Evolutionary conservation across 2,113 vertebrate genomes (phyloP), one percentile per base, ranked within the genome.

Genomic region (Tor tambroides): DNA sequence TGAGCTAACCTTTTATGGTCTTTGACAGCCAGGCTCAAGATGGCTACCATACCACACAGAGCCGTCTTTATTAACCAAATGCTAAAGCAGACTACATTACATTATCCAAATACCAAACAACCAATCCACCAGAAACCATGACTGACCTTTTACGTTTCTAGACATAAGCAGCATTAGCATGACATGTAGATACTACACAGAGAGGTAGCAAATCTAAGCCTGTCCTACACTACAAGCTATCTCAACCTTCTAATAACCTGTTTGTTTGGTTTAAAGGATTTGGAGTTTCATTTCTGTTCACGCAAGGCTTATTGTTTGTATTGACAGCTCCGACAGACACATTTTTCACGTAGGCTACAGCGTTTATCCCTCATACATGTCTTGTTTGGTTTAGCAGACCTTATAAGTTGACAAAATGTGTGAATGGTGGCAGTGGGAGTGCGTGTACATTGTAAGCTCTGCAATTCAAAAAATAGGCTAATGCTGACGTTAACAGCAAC

Each of bases 41-140:
- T 92, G 92, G 89, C 90, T 87, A 85, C 88, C 88, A 90, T 93
- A 91, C 93, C 91, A 88, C 78, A 86, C 89, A 89, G 89, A 85
- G 80, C 90, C 85, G 83, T 88, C 87, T 92, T 90, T 56, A 84
- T 72, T 72, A 71, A 86, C 15, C 86, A 35, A 41, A 90, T 91
- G 90, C 90, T 85, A 90, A 80, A 87, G 56, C 89, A 85, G 85
- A 61, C 87, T 87, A 89, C 89, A 8, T 90, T 90, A 92, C 78
- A 87, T 35, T 46, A 59, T 0, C 83, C 69, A 75, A 76, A 65
- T 74, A 84, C 78, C 71, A 80, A 83, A 80, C 61, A 59, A 84
- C 41, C 65, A 54, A 23, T 65, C 14, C 17, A 83, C 51, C 28
- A 38, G 32, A 61, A 35, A 74, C 32, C 71, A 49, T 4, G 23